Percentiles rank a stretch among this genome's conserved stretches.
Evolutionary conservation across 2,797 vertebrate species (phyloP).

Genomic region (Diglossa cyanea): DNA sequence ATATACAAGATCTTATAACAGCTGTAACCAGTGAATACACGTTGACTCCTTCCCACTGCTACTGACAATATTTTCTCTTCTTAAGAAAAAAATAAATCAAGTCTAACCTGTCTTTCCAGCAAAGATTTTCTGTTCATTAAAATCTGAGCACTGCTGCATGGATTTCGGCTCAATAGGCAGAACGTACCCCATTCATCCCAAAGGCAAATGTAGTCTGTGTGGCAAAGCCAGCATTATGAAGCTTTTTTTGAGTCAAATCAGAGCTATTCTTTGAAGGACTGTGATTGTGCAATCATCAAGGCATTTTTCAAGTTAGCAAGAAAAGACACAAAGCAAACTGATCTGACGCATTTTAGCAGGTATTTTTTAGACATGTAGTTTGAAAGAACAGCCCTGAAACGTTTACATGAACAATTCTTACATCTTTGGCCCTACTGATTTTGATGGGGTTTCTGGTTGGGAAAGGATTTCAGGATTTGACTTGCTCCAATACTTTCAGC

Average conservation of each 20-base stretch:
- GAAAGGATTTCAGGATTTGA: background rate
- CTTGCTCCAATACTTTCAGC: background rate
- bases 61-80: constrained; percentile 35
- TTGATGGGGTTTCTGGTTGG: background rate
- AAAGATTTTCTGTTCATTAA: constrained; percentile 58
- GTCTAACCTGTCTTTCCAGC: constrained; percentile 60
- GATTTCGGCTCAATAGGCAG: constrained; percentile 16
- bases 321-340: constrained; percentile 16
- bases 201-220: background rate
- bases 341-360: background rate
- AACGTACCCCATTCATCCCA: background rate
- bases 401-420: background rate
- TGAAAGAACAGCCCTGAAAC: background rate
- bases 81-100: constrained; percentile 8
- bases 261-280: constrained; percentile 42
- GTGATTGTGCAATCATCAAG: constrained; percentile 21
- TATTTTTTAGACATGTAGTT: background rate
- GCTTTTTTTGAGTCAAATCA: constrained; percentile 27
- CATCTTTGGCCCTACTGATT: background rate
- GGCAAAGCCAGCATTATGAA: background rate
- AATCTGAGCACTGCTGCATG: constrained; percentile 11
- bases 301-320: constrained; percentile 13
- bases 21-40: background rate
- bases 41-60: background rate
- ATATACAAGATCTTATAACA: background rate